Evolutionary conservation across 2,888 invertebrate species (phyloP), one percentile per base, ranked within the genome.

Genomic region (Synanthedon tipuliformis): DNA sequence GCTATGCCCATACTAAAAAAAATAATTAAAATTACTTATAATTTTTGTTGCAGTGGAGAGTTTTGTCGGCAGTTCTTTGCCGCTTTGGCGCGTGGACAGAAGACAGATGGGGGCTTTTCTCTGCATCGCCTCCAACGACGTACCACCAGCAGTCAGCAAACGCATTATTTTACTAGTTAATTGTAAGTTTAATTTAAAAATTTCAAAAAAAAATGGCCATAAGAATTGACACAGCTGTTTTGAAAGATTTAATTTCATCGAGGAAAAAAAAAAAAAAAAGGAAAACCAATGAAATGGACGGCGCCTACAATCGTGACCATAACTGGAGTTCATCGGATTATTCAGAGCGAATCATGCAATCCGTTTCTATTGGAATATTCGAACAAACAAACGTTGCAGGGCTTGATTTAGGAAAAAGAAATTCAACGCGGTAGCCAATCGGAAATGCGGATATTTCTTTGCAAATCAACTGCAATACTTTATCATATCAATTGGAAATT

Each of bases 31-130:
- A 15, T 18, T 49, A 15, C n/a, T n/a, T 16, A 16, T n/a, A 45
- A 48, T 56, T 60, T 58, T 55, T 60, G 45, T 40, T 54, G 13
- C 80, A 92, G 92, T 91, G 64, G 93, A 94, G 66, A 92, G 92
- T 55, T 93, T 91, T 82, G 93, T 92, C 64, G 96, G 95, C 57
- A 81, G 79, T 52, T 76, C 82, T 0, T 65, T 87, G 49, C 78
- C 81, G 1, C 59, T 97, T 67, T 90, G 93, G 87, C 92, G 94
- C 57, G 90, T 96, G 66, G 95, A 95, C 71, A 89, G 96, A 52
- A 90, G 93, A 66, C 96, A 97, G 88, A 96, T 96, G 94, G 96
- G 96, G 41, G 93, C 94, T 40, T 96, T 96, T 79, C 90, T 96
- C 65, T 97, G 96, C 87, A 95, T 96, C 68, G 96, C 96, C 12